Conservation (phyloP, 2,797 vertebrate species). For the Phoxinus dragarum region DNA sequence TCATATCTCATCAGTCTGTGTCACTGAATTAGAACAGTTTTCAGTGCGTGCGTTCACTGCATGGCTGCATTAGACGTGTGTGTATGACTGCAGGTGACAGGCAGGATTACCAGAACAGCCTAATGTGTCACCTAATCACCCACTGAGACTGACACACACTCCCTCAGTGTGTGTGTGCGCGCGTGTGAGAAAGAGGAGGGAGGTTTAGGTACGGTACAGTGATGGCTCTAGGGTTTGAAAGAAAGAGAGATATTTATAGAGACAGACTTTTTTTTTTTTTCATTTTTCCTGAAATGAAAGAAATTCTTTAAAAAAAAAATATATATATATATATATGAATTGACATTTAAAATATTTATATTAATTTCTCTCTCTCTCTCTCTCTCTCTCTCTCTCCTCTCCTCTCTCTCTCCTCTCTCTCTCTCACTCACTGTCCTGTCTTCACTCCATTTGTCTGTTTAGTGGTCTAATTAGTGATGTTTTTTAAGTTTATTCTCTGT, state of each 20-base stretch:
- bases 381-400: neutral
- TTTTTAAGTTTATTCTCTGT: constrained; percentile 29
- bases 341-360: neutral
- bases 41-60: neutral
- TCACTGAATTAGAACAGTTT: neutral
- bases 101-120: constrained; percentile 53
- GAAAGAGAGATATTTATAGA: neutral
- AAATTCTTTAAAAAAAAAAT: too few relatives aligned
- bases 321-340: neutral
- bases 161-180: constrained; percentile 1
- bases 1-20: constrained; percentile 1
- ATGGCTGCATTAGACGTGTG: constrained; percentile 9
- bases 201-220: neutral
- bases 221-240: neutral
- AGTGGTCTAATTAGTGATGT: constrained; percentile 28
- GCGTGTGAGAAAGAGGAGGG: neutral
- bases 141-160: constrained; percentile 32
- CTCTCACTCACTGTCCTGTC: neutral
- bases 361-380: neutral
- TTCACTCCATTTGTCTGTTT: constrained; percentile 20
- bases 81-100: constrained; percentile 52
- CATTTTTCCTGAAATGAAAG: too few relatives aligned
- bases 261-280: neutral
- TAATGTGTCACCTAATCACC: constrained; percentile 45
- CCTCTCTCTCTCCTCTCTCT: neutral